Evolutionary conservation across 2,888 invertebrate species (phyloP).

Genomic region (Latrodectus hesperus): DNA sequence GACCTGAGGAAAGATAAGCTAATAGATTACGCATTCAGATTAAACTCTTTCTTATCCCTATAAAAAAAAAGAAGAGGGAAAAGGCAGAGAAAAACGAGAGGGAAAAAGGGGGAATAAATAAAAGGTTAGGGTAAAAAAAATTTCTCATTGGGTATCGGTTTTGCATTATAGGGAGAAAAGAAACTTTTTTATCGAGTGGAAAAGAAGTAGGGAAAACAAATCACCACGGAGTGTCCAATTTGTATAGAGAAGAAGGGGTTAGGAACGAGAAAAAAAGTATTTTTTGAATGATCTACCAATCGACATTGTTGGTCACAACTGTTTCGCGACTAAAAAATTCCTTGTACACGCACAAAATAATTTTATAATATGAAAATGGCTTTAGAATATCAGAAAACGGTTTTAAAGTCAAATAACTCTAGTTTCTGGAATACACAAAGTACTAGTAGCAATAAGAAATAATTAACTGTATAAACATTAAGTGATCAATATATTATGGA

Average conservation of each 20-base stretch:
- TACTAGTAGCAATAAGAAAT: too few relatives aligned
- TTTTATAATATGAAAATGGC: too few relatives aligned
- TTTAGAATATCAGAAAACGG: too few relatives aligned
- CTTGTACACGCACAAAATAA: not conserved
- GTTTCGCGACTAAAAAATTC: not conserved
- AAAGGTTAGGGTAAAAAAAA: constrained; percentile 22
- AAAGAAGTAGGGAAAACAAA: constrained; percentile 62
- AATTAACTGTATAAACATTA: too few relatives aligned
- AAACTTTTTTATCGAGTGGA: constrained; percentile 58
- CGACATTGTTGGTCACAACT: not conserved
- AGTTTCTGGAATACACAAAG: too few relatives aligned
- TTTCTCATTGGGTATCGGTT: constrained; percentile 58
- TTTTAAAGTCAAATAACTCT: too few relatives aligned
- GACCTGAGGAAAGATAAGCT: constrained; percentile 28
- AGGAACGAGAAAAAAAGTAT: not conserved
- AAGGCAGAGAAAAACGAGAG: not conserved
- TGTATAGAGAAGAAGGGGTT: constrained; percentile 16
- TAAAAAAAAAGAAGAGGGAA: constrained; percentile 1
- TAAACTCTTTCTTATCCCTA: constrained; percentile 31
- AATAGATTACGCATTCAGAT: constrained; percentile 60
- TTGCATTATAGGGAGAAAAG: constrained; percentile 62
- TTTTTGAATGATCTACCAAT: not conserved
- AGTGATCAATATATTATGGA: too few relatives aligned
- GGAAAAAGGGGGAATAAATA: constrained; percentile 7
- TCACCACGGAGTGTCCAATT: constrained; percentile 59